Conservation (phyloP, 2,797 vertebrate genomes). For the Eleutherodactylus coqui region DNA sequence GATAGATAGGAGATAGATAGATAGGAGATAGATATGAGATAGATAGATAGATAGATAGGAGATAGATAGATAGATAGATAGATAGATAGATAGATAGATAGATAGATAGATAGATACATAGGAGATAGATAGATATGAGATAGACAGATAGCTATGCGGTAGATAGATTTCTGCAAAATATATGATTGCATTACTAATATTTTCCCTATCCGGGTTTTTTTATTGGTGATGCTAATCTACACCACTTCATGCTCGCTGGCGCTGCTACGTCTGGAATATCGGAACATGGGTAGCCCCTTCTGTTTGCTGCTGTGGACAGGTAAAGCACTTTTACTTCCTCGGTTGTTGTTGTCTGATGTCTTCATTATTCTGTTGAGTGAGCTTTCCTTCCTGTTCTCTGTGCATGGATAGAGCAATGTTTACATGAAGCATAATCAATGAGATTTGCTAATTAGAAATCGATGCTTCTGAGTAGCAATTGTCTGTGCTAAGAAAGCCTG, state of each 20-base stretch:
- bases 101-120: not conserved
- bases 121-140: not conserved
- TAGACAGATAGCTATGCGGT: not conserved
- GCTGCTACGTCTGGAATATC: not conserved
- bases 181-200: not conserved
- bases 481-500: constrained; percentile 38
- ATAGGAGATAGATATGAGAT: constrained; percentile 1
- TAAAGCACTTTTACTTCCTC: constrained; percentile 17
- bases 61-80: not conserved
- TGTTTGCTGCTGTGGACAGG: constrained; percentile 18
- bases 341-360: constrained; percentile 47
- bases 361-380: constrained; percentile 55
- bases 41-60: not conserved
- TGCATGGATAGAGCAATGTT: constrained; percentile 50
- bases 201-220: too few species aligned
- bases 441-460: constrained; percentile 64
- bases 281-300: not conserved
- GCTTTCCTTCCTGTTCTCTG: constrained; percentile 45
- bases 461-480: constrained; percentile 49
- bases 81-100: not conserved
- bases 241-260: not conserved
- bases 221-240: not conserved
- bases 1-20: too few species aligned
- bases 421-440: constrained; percentile 64
- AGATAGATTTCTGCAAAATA: not conserved